Evolutionary conservation across 2,797 vertebrate species (phyloP), one percentile per base, ranked within the genome.

Genomic region (Coilia nasus): DNA sequence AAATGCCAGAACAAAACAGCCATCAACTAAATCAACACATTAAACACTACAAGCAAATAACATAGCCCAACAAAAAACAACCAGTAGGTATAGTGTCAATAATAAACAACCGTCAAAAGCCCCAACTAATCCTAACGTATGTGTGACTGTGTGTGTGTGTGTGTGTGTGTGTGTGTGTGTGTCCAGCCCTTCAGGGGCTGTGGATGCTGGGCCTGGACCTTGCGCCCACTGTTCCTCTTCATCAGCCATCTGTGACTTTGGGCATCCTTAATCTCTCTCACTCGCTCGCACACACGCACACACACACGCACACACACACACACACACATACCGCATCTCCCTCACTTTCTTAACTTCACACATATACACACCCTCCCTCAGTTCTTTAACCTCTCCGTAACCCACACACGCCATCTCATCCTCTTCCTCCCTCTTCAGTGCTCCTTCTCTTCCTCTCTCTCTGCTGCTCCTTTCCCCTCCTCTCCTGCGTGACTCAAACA

Each of bases 141-240:
- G 9, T 54, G 50, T 54, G 50, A 3, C 2, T 54, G 50, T 54
- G 50, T 54, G 7, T 3, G 50, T 54, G 50, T 54, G 50, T 54
- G 50, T 54, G 50, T 54, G 50, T 54, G 7, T 3, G 50, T 54
- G 50, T 54, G 50, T 54, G 50, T 54, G 50, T 54, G 50, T 54
- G 57, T 21, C 50, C 71, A 81, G 47, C 6, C 82, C 83, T 12
- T 59, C 35, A 23, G 81, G 84, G 81, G 83, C 67, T 67, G 81
- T 78, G 64, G n/a, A 54, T 54, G 82, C 85, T 64, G 60, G 60
- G 7, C 10, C 60, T 64, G 60, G n/a, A 23, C 60, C n/a, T n/a
- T 23, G 60, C 25, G 57, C 9, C 60, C 10, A 64, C 60, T 64
- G n/a, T 23, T 25, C n/a, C 6, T 11, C 60, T 64, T 25, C 60